Percentiles rank a stretch among this genome's conserved stretches.
These are phyloP conservation scores for Calephelis perditalis DNA, from an alignment of 2,888 invertebrate species.

Conservation along the genomic window DNA sequence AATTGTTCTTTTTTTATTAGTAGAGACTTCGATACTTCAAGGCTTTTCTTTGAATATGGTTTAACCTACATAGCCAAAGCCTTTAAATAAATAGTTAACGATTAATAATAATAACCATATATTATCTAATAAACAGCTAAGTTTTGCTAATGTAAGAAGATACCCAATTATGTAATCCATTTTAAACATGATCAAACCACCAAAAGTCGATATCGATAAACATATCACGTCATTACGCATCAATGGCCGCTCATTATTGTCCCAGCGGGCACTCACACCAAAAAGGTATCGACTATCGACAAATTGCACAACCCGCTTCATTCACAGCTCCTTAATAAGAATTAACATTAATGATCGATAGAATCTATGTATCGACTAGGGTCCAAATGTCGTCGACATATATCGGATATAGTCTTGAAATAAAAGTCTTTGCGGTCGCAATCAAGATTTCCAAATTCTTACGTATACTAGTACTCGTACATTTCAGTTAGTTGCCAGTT, in stretches of 20 bases:
- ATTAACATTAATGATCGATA: conserved; percentile 52
- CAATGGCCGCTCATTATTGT: conserved; percentile 46
- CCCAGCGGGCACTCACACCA: conserved; percentile 19
- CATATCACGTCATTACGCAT: conserved; percentile 39
- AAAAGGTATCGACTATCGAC: conserved; percentile 36
- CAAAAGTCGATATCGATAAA: conserved; percentile 26
- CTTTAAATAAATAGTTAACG: no score
- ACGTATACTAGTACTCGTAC: no score
- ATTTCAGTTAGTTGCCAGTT: background rate
- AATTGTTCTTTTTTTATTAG: no score
- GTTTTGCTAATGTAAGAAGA: no score
- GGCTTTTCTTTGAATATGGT: no score
- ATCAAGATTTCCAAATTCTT: no score
- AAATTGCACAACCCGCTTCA: conserved; percentile 58
- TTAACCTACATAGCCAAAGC: no score
- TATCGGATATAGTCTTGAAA: conserved; percentile 12
- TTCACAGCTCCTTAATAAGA: conserved; percentile 56
- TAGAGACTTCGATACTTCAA: no score
- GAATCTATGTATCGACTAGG: conserved; percentile 39
- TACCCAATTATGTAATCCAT: no score
- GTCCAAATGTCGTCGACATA: conserved; percentile 24
- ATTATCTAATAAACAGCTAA: no score
- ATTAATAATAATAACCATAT: no score
- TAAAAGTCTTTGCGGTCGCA: background rate
- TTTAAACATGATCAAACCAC: background rate